These are phyloP conservation scores for Marmota flaviventris DNA, from an alignment of 2,113 vertebrate genomes.

Conservation along the genomic window DNA sequence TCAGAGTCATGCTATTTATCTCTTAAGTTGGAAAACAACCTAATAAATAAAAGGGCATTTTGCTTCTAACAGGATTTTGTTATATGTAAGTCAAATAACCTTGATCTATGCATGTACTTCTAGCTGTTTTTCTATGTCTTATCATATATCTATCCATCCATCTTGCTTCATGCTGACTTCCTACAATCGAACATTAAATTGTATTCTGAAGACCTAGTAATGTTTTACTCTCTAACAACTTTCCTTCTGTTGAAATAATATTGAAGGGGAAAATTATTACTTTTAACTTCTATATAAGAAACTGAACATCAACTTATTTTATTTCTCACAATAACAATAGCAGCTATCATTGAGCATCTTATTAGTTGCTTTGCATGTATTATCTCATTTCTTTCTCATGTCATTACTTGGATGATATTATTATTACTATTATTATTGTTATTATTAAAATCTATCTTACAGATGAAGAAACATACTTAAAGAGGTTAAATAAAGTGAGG, in stretches of 20 bases:
- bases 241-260: slow-evolving; percentile 34
- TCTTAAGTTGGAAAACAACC: neutral
- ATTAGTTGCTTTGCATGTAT: neutral
- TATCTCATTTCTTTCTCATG: neutral
- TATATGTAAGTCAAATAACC: slow-evolving; percentile 15
- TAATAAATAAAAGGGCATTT: slow-evolving; percentile 34
- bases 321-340: neutral
- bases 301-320: neutral
- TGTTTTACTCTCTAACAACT: neutral
- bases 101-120: neutral
- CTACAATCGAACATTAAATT: slow-evolving; percentile 21
- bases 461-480: neutral
- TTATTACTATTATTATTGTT: neutral
- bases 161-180: slow-evolving; percentile 1
- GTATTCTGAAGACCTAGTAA: neutral
- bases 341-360: neutral
- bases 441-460: neutral
- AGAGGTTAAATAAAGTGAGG: neutral
- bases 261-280: neutral
- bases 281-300: slow-evolving; percentile 39
- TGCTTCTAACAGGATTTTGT: slow-evolving; percentile 25
- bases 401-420: neutral
- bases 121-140: neutral
- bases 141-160: neutral
- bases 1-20: slow-evolving; percentile 3